Evolutionary conservation across 1,140 invertebrate genomes (phyloP).

Genomic region (Meteorus sp.): DNA sequence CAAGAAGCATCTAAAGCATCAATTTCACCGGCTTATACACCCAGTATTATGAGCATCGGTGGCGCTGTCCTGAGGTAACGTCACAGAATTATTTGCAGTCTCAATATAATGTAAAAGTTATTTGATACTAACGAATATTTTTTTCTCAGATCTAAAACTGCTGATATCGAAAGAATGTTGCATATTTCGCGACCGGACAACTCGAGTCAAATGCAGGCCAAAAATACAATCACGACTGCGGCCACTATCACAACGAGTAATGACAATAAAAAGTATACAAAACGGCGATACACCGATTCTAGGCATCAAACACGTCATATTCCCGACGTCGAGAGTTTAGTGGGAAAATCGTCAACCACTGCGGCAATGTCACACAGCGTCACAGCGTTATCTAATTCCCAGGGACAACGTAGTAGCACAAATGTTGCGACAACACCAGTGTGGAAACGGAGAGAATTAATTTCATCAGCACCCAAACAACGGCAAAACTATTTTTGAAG

Average conservation of each 20-base stretch:
- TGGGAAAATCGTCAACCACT: slow-evolving; percentile 34
- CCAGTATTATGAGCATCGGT: slow-evolving; percentile 69
- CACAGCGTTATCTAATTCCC: slow-evolving; percentile 33
- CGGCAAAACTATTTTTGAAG: slow-evolving; percentile 45
- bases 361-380: slow-evolving; percentile 36
- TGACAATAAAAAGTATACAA: slow-evolving; percentile 67
- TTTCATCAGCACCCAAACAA: slow-evolving; percentile 71
- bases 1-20: slow-evolving; percentile 45
- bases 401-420: slow-evolving; percentile 40
- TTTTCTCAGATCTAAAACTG: slow-evolving; percentile 64
- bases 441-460: slow-evolving; percentile 79
- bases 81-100: slow-evolving; percentile 1
- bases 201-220: slow-evolving; percentile 25
- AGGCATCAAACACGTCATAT: slow-evolving; percentile 66
- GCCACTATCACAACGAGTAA: slow-evolving; percentile 35
- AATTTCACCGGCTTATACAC: slow-evolving; percentile 49
- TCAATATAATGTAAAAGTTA: background rate
- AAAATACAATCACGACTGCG: slow-evolving; percentile 29
- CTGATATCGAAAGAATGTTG: slow-evolving; percentile 68
- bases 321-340: slow-evolving; percentile 60
- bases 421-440: slow-evolving; percentile 54
- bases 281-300: slow-evolving; percentile 65
- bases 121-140: background rate
- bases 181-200: slow-evolving; percentile 46
- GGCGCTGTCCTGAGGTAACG: slow-evolving; percentile 63